phyloP scores from a whole-genome alignment of 2,113 vertebrate species.

The Rhabdornis inornatus region DNA sequence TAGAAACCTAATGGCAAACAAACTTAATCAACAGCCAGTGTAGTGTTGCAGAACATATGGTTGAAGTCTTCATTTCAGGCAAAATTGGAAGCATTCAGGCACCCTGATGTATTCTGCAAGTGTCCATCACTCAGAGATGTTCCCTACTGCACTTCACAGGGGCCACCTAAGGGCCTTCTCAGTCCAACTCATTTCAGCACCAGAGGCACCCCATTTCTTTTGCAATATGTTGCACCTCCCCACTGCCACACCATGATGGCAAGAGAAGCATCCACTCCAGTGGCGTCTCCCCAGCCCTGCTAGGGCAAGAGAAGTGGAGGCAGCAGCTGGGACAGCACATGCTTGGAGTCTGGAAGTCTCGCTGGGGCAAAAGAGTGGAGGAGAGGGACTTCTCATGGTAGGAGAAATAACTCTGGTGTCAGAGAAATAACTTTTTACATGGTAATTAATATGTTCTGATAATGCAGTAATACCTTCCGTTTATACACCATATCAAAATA shows the following conservation, averaged over 20 bases:
- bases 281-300: not conserved
- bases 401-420: not conserved
- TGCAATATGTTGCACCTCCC: not conserved
- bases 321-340: not conserved
- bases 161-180: not conserved
- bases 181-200: too few species aligned
- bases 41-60: slow-evolving; percentile 5
- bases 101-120: not conserved
- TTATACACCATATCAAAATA: not conserved
- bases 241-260: fast-evolving
- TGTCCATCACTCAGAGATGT: not conserved
- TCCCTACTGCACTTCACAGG: not conserved
- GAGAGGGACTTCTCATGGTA: not conserved
- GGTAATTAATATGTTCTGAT: not conserved
- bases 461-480: not conserved
- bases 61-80: not conserved
- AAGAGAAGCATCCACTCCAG: not conserved
- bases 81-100: not conserved
- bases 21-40: slow-evolving; percentile 23
- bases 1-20: not conserved
- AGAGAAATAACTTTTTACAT: not conserved
- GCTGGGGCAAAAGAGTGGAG: not conserved
- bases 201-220: not conserved
- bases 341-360: not conserved
- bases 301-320: not conserved